Evolutionary conservation across 2,113 vertebrate species (phyloP), one percentile per base, ranked within the genome.

Genomic region (Siphamia tubifer): DNA sequence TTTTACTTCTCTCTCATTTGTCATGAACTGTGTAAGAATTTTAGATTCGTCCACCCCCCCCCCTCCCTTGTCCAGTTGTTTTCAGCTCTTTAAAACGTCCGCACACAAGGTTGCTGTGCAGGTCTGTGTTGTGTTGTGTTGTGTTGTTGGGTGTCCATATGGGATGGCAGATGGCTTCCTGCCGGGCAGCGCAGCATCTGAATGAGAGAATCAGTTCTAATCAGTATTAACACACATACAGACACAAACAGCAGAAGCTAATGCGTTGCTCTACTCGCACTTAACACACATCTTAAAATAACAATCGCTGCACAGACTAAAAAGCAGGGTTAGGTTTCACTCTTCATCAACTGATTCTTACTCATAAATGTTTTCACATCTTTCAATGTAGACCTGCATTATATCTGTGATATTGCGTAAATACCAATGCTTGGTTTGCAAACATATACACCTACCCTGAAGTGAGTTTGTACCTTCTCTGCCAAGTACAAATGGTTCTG

Each of bases 161-260:
- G 83, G 83, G 57, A 58, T 28, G 30, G 60, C 89, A 90, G 89
- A 91, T 92, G 86, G 88, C 74, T 56, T 75, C 52, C 55, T 71
- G 77, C 56, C 21, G n/a, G 71, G 47, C 61, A 52, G 45, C 38
- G 17, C 47, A 10, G 28, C 19, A 3, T 74, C 69, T 83, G 81
- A 83, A 80, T 60, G 51, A 81, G 55, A 40, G 64, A 64, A 57
- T 73, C 67, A 34, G 38, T 68, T 79, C 58, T 85, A 71, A 85
- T 87, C 82, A 70, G 85, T 61, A 58, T 87, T 77, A 82, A 77
- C 77, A 60, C 79, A 70, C 64, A 64, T 12, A 56, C 24, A 68
- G 38, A 45, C 51, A 15, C 42, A 56, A 60, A 66, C 56, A 62
- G 12, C 42, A 49, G 8, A 34, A 40, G 24, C 16, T 43, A 55